Evolutionary conservation across 2,888 invertebrate species (phyloP), one percentile per base, ranked within the genome.

Genomic region (Eretmocerus hayati): DNA sequence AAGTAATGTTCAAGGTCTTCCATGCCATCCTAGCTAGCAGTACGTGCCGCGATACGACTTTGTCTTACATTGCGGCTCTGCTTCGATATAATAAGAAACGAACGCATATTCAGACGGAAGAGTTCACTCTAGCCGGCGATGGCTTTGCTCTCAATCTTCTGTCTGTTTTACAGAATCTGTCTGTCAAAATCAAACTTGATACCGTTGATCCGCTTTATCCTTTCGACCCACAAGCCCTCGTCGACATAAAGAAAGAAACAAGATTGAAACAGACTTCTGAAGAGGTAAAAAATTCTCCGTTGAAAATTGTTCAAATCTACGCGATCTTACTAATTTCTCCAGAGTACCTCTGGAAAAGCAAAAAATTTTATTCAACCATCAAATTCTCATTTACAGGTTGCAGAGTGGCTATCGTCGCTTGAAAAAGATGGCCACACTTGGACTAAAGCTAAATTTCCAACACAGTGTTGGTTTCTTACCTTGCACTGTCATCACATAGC

Each of bases 381-480:
- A n/a, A n/a, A n/a, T n/a, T n/a, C n/a, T n/a, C 4, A 9, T 5
- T 36, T 3, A 36, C 31, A 51, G 52, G 52, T 85, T 5, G 79
- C 80, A 48, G 79, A 85, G 54, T 90, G 89, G 89, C 68, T 84
- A 9, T 78, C 81, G 46, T 73, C 77, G 42, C 73, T 86, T 44
- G 78, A 84, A 81, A 70, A 79, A 71, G 47, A 9, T 20, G 71
- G 67, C 22, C 80, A 82, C 67, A 74, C 76, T 40, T 87, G 86
- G 83, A 79, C 81, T 9, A 85, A 87, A 44, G 81, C 87, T 3
- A 95, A 92, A 64, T 99, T 99, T 73, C 88, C 91, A 55, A 95
- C 96, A 0, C 90, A 93, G 59, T 97, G 96, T 69, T 97, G 96
- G 90, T 96, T 94, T 74, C 77, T 97, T 39, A 94, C 96, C 0